These are phyloP conservation scores for Podarcis cretensis DNA, from an alignment of 2,113 vertebrate species.

Conservation along the genomic window DNA sequence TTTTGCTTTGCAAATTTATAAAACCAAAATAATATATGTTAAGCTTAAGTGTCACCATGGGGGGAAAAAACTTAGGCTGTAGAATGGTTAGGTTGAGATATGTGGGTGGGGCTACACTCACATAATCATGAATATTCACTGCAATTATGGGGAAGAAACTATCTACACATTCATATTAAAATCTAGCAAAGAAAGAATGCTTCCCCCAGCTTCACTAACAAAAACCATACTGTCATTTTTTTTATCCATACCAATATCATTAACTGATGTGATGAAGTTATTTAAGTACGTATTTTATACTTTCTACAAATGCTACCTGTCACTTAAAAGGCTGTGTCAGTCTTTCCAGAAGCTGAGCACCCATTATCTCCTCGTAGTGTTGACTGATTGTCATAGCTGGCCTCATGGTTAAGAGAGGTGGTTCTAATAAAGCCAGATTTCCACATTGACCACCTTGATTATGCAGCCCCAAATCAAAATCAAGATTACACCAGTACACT, in stretches of 20 bases:
- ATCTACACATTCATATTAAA: neutral
- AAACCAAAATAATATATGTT: neutral
- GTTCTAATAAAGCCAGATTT: slow-evolving; percentile 37
- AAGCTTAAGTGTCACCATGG: slow-evolving; percentile 11
- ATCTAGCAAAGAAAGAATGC: slow-evolving; percentile 12
- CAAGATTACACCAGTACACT: neutral
- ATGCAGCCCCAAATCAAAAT: neutral
- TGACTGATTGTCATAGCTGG: slow-evolving; percentile 47
- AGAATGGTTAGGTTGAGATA: neutral
- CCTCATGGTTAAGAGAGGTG: slow-evolving; percentile 24
- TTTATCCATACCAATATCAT: slow-evolving; percentile 33
- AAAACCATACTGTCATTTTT: slow-evolving; percentile 23
- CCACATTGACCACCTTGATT: slow-evolving; percentile 25
- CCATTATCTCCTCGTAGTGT: slow-evolving; percentile 40
- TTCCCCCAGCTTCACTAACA: slow-evolving; percentile 32
- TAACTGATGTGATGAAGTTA: slow-evolving; percentile 35
- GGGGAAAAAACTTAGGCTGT: neutral
- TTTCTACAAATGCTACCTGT: slow-evolving; percentile 27
- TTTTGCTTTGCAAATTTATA: neutral
- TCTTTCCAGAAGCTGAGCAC: slow-evolving; percentile 46
- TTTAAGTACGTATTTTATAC: slow-evolving; percentile 42
- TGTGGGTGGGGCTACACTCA: neutral
- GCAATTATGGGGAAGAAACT: neutral
- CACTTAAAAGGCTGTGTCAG: slow-evolving; percentile 48
- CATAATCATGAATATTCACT: slow-evolving; percentile 29